phyloP scores from a whole-genome alignment of 2,797 vertebrate genomes.

The Manis crassicaudata region DNA sequence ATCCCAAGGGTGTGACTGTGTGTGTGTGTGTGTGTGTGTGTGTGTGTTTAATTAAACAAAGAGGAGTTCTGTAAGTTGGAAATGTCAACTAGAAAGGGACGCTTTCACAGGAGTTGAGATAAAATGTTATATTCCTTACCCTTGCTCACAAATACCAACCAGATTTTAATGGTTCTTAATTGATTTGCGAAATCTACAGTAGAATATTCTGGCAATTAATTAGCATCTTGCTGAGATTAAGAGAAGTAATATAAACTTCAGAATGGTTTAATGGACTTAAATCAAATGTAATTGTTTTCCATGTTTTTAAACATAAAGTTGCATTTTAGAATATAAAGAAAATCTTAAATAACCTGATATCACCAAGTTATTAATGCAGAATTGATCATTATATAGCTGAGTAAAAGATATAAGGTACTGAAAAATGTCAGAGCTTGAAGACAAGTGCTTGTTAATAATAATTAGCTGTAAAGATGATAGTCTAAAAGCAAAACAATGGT shows the following conservation, averaged over 20 bases:
- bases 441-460: background rate
- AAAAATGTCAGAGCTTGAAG: background rate
- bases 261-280: background rate
- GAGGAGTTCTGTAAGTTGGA: conserved; percentile 19
- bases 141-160: background rate
- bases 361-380: conserved; percentile 5
- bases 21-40: background rate
- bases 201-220: conserved; percentile 56
- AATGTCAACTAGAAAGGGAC: background rate
- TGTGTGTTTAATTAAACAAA: background rate
- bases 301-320: conserved; percentile 29
- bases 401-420: background rate
- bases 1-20: background rate
- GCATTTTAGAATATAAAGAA: conserved; percentile 26
- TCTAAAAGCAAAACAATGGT: background rate
- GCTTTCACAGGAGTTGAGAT: conserved; percentile 11
- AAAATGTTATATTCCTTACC: background rate
- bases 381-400: conserved; percentile 16
- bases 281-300: conserved; percentile 11
- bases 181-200: conserved; percentile 46
- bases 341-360: conserved; percentile 32
- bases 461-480: conserved; percentile 2
- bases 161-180: conserved; percentile 40
- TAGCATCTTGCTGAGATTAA: conserved; percentile 38
- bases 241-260: conserved; percentile 25